Evolutionary conservation across 2,888 invertebrate genomes (phyloP).

Genomic region (Drosophila meridionalis): DNA sequence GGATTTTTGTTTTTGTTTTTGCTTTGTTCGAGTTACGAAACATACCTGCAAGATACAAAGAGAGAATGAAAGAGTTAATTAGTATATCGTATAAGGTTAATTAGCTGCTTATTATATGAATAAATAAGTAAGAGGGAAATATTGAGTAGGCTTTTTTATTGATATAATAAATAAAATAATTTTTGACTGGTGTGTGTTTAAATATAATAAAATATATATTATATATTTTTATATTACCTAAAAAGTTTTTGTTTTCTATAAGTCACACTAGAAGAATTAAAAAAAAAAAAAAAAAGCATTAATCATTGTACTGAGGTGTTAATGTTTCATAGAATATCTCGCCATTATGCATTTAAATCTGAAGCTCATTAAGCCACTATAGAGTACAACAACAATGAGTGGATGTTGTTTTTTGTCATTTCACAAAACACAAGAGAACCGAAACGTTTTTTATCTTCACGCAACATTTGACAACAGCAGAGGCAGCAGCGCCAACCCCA

Average conservation of each 20-base stretch:
- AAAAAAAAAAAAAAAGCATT: neutral
- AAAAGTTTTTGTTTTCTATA: no score
- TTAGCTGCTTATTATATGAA: neutral
- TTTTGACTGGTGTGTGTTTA: no score
- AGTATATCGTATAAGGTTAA: neutral
- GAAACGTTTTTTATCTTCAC: constrained; percentile 65
- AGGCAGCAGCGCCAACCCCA: constrained; percentile 18
- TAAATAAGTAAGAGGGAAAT: neutral
- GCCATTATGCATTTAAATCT: constrained; percentile 10
- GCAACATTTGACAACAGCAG: constrained; percentile 67
- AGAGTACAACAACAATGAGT: constrained; percentile 44
- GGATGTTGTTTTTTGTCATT: constrained; percentile 42
- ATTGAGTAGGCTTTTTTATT: neutral
- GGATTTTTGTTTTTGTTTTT: constrained; percentile 22
- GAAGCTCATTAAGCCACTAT: constrained; percentile 40
- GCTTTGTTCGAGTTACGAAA: constrained; percentile 52
- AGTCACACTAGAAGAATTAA: no score
- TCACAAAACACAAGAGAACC: constrained; percentile 21
- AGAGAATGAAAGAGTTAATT: constrained; percentile 17
- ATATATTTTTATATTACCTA: no score
- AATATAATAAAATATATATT: no score
- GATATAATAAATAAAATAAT: no score
- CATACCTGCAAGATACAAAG: constrained; percentile 60
- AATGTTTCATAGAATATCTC: neutral
- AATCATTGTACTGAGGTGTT: constrained; percentile 4